These are phyloP conservation scores for Ornithoptera priamus DNA, from an alignment of 2,888 invertebrate genomes.

Conservation along the genomic window DNA sequence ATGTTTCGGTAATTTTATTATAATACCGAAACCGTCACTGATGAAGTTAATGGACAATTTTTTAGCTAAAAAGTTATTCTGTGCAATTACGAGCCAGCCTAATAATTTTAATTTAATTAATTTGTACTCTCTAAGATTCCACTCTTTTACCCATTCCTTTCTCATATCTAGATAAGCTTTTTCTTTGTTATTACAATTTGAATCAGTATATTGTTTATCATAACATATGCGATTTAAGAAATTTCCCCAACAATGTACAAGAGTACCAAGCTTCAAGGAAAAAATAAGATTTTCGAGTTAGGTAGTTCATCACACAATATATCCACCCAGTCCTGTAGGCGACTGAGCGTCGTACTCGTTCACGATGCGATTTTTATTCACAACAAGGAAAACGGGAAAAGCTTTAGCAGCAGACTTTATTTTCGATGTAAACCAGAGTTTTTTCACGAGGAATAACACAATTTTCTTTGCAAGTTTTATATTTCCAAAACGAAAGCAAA, in stretches of 20 bases:
- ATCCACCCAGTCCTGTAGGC: neutral
- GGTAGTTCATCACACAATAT: constrained; percentile 11
- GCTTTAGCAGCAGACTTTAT: constrained; percentile 10
- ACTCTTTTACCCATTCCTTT: neutral
- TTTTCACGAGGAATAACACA: constrained; percentile 13
- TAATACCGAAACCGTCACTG: neutral
- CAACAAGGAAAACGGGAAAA: constrained; percentile 22
- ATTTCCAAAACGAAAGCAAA: neutral
- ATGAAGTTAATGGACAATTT: neutral
- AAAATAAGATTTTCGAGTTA: constrained; percentile 5
- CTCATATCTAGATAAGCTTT: neutral
- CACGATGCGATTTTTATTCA: constrained; percentile 20
- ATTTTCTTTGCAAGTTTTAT: constrained; percentile 13
- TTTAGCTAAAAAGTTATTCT: neutral
- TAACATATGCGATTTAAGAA: neutral
- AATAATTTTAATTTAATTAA: neutral
- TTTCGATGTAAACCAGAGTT: constrained; percentile 15
- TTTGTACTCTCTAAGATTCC: neutral
- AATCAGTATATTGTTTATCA: neutral
- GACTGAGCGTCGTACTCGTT: constrained; percentile 16
- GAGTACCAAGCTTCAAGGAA: neutral
- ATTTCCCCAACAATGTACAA: neutral
- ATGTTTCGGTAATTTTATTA: constrained; percentile 1
- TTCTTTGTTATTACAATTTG: neutral
- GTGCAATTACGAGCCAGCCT: neutral